Percentiles rank a stretch among this genome's conserved stretches.
phyloP scores from a whole-genome alignment of 1,140 invertebrate genomes.

The Reticulitermes speratus region DNA sequence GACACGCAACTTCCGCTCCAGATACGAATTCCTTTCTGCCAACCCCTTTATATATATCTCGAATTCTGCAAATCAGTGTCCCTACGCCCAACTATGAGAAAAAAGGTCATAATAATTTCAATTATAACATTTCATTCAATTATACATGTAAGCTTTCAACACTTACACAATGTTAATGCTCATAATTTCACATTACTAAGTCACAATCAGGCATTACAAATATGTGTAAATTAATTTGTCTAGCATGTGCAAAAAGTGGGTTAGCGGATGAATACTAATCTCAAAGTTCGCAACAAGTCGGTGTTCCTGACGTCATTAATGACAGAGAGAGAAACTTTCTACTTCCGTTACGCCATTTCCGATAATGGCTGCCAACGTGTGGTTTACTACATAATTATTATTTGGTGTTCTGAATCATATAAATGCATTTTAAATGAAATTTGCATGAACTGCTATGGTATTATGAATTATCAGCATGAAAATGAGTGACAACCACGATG shows the following conservation, averaged over 20 bases:
- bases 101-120: background rate
- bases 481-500: constrained; percentile 34
- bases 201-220: background rate
- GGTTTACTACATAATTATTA: background rate
- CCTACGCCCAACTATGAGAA: background rate
- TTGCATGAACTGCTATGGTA: background rate
- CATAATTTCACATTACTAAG: background rate
- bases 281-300: background rate
- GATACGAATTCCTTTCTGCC: too few species aligned
- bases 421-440: background rate
- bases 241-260: background rate
- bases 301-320: background rate
- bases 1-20: too few species aligned
- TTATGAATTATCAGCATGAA: constrained; percentile 25
- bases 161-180: background rate
- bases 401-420: too few species aligned
- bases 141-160: background rate
- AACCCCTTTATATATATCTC: background rate
- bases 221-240: background rate
- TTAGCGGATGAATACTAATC: background rate
- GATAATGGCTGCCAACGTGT: background rate
- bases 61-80: background rate
- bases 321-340: background rate
- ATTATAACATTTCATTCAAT: background rate
- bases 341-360: background rate